A percentile compares a stretch with the other conserved stretches of the same genome.
Conservation (phyloP, 2,797 vertebrate species). For the Chloroceryle inda region DNA sequence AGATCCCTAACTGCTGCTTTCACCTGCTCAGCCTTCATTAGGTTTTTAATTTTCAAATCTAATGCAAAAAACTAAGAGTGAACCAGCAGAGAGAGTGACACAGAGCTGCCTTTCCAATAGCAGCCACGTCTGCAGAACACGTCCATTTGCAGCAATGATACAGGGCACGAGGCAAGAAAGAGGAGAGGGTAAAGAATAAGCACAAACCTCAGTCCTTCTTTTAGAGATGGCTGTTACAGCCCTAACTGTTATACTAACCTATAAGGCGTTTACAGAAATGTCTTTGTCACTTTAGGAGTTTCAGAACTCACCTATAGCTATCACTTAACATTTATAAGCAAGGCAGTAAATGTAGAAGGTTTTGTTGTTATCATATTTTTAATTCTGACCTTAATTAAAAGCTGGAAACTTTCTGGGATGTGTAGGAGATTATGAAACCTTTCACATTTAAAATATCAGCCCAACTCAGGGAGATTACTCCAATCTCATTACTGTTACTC, state of each 20-base stretch:
- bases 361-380: background rate
- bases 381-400: constrained; percentile 57
- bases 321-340: constrained; percentile 48
- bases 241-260: background rate
- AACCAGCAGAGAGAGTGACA: background rate
- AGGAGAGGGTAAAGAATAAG: background rate
- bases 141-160: background rate
- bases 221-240: background rate
- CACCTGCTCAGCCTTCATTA: background rate
- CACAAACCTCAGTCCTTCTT: background rate
- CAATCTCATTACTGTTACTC: constrained; percentile 43
- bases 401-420: constrained; percentile 52
- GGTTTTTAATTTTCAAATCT: background rate
- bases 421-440: constrained; percentile 49
- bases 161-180: background rate
- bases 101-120: background rate
- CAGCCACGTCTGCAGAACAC: background rate
- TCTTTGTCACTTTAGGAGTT: background rate
- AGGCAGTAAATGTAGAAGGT: constrained; percentile 1
- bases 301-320: background rate
- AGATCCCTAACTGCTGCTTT: background rate
- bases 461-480: constrained; percentile 25
- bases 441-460: constrained; percentile 53
- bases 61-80: background rate
- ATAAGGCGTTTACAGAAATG: background rate